Base-by-base conservation (phyloP, 2,113 vertebrate genomes). In the Ifrita kowaldi region DNA sequence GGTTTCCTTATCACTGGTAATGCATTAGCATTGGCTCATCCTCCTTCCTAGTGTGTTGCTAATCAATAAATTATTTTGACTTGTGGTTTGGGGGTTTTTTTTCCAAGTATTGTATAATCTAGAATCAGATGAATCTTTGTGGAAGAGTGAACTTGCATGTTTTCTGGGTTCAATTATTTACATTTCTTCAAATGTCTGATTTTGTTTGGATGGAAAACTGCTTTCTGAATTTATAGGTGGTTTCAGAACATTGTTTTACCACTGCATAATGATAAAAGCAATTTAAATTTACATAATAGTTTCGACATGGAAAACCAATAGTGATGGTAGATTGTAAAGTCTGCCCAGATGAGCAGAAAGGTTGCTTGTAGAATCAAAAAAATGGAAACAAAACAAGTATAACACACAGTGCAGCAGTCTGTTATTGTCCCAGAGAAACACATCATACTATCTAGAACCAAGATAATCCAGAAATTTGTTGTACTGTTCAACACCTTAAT, bases 1-100 rank as follows among this genome's bases (percentile, higher is more conserved):
- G 55, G 53, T 90, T 73, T 87, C 52, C 60, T 94, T 94, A 96
- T 87, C 93, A 13, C 44, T 84, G 26, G 56, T 87, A 42, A 46
- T 89, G 63, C 77, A 76, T 65, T 95, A 97, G 42, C 0, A 4
- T 90, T 96, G 80, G n/a, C 56, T 93, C 10, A 77, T 67, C 30
- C 83, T 97, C 41, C 65, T 56, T 93, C 75, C 63, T 33, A 94
- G 77, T 80, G 69, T 67, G 59, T 67, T 91, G 86, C 71, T 49
- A 93, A 92, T 95, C 75, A 42, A 79, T 60, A 80, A n/a, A 68
- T 92, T 93, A 60, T 93, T 97, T 97, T 92, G 87, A 82, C 87
- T 84, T 82, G 71, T 70, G 32, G 6, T 28, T 90, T 90, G 21
- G 12, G 0, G 26, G 23, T 47, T 19, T 57, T 69, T 27, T 69